Evolutionary conservation across 2,797 vertebrate species (phyloP), one percentile per base, ranked within the genome.

Genomic region (Acrocephalus scirpaceus): DNA sequence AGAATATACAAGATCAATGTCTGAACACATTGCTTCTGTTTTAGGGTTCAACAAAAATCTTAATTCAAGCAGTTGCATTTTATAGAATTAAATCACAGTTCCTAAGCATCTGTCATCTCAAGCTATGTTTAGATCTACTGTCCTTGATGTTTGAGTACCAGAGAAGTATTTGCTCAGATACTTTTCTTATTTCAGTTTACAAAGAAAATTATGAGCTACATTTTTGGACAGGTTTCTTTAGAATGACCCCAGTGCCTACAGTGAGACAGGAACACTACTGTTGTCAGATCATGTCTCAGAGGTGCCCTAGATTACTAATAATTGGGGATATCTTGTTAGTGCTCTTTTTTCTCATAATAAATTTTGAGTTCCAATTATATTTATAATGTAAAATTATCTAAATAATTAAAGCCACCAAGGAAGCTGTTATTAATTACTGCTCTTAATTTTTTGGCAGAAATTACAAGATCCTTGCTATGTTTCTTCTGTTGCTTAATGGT

Each of bases 111-210:
- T 74, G 14, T 29, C 22, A 25, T 44, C n/a, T 56, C 0, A 0
- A 7, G 3, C 13, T 76, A 13, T 47, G 10, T 42, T 76, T 64
- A 74, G n/a, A 44, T n/a, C 25, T 71, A 12, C 17, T 10, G 10
- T 42, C 26, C 42, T 54, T 34, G 16, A 62, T 53, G 7, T 50
- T 62, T 75, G 48, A n/a, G 13, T 50, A 72, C 13, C 44, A 69
- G 30, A 73, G 45, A 45, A 8, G 6, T 36, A 4, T 34, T 78
- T 81, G 9, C 8, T 72, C 29, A 54, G 23, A 36, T 48, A 40
- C 16, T 87, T 92, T 80, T 64, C 14, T 40, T 57, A 29, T 90
- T 93, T 94, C 38, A n/a, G 6, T 76, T 64, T 70, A 70, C 16
- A 45, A 77, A 86, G 7, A 51, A 56, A 48, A 26, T 42, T 4